Conservation (phyloP, 2,888 invertebrate species). For the Drosophila demipolita region DNA sequence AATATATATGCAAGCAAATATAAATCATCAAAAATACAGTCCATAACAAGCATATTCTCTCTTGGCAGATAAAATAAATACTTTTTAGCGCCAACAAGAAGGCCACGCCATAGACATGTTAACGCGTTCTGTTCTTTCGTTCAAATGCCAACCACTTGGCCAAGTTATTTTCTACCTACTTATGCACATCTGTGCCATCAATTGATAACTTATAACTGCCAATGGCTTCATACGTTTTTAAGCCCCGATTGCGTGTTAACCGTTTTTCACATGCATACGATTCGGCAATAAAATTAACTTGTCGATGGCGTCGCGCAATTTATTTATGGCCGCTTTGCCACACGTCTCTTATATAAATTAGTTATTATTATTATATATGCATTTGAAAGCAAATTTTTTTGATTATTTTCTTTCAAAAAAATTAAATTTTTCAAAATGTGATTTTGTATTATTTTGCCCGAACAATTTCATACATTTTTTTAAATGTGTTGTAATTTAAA, state of each 20-base stretch:
- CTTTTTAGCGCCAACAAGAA: not conserved
- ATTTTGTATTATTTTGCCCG: not conserved
- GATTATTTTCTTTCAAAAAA: not conserved
- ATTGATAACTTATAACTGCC: conserved; percentile 34
- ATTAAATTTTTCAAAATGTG: not conserved
- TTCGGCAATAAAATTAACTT: conserved; percentile 57
- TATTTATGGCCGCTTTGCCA: conserved; percentile 52
- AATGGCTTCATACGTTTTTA: conserved; percentile 6
- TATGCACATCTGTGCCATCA: conserved; percentile 6
- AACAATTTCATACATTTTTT: not conserved
- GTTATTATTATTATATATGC: conserved; percentile 10
- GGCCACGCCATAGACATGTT: not conserved
- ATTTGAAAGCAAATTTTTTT: not conserved
- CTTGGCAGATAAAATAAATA: conserved; percentile 1
- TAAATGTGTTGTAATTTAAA: not conserved
- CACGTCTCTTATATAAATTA: conserved; percentile 27
- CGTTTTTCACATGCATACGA: conserved; percentile 28
- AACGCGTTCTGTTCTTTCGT: conserved; percentile 4
- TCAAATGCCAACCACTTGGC: conserved; percentile 2
- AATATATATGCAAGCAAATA: not conserved
- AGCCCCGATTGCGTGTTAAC: conserved; percentile 51
- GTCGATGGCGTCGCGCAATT: conserved; percentile 41
- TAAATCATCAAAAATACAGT: not conserved
- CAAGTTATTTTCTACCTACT: conserved; percentile 47
- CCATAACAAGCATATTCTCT: not conserved